Percentiles rank a stretch among this genome's conserved stretches.
phyloP scores from a whole-genome alignment of 2,888 invertebrate species.

The Stenotaenia linearis region DNA sequence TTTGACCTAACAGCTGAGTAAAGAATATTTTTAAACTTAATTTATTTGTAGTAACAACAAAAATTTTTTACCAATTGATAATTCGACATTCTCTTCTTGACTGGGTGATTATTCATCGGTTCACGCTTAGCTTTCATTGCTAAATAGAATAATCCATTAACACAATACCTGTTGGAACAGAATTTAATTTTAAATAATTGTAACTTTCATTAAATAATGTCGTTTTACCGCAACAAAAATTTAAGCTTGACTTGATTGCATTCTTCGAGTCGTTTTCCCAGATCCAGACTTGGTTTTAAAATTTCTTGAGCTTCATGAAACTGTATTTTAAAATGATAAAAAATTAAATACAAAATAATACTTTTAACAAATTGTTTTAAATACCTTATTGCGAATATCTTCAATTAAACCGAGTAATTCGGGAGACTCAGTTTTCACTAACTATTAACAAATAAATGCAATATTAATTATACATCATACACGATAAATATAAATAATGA shows the following conservation, averaged over 20 bases:
- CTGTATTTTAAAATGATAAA: background rate
- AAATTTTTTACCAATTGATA: slow-evolving; percentile 52
- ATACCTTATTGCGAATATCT: slow-evolving; percentile 67
- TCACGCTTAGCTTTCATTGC: slow-evolving; percentile 70
- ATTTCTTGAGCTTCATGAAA: slow-evolving; percentile 44
- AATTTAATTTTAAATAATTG: slow-evolving; percentile 2
- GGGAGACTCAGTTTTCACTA: slow-evolving; percentile 79
- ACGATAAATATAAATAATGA: background rate
- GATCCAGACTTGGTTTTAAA: slow-evolving; percentile 58
- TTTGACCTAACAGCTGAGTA: background rate
- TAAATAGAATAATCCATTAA: slow-evolving; percentile 79
- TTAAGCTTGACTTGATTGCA: slow-evolving; percentile 46
- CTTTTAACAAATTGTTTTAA: background rate
- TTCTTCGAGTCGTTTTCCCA: slow-evolving; percentile 48
- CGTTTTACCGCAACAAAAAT: slow-evolving; percentile 10
- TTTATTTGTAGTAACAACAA: background rate
- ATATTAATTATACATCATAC: background rate
- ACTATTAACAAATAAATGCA: slow-evolving; percentile 39
- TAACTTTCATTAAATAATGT: background rate
- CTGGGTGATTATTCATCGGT: slow-evolving; percentile 76
- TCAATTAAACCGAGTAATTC: slow-evolving; percentile 72
- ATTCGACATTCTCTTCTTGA: slow-evolving; percentile 75
- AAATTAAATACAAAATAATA: slow-evolving; percentile 26
- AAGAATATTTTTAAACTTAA: background rate
- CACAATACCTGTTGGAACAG: slow-evolving; percentile 63